Base-by-base conservation (phyloP, 2,797 vertebrate species). In the Lepilemur ruficaudatus region DNA sequence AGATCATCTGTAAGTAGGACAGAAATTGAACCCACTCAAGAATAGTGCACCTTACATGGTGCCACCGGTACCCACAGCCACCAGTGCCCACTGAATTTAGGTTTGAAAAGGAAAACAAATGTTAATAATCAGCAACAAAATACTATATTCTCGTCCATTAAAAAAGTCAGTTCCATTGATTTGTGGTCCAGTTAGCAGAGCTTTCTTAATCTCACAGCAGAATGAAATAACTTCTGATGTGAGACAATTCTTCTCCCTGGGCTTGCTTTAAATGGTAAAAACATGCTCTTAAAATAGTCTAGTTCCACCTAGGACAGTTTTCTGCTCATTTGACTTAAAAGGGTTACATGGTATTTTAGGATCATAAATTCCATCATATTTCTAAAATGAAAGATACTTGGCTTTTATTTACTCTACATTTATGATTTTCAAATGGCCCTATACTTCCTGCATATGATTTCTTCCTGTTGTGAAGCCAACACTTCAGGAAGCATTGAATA, bases 181-280 rank as follows among this genome's bases (percentile, higher is more conserved):
- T 35, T 43, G 17, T 43, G 28, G 48, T 72, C 28, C 46, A 73
- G 52, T 43, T 61, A 70, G 30, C 61, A 94, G 20, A 93, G 65
- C 38, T 91, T 91, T 91, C 32, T 89, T 73, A 85, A 86, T 79
- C 35, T 94, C 94, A 94, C 30, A 63, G 61, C 30, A 93, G 20
- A 91, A 50, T 38, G 20, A 92, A 90, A 80, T 48, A 80, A 67
- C 1, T 10, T 80, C 86, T 93, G 48, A 85, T 61, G 18, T 57
- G 43, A 82, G 23, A 89, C 38, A 61, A 59, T 50, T 88, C 25
- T 89, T 85, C 43, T 94, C 59, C 43, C 23, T 41, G n/a, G 20
- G 55, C 76, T 89, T 89, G 41, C 61, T 86, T 85, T 81, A 48
- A 82, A 87, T 59, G 50, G 57, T 78, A 93, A 94, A 89, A 82